These are phyloP conservation scores for Trissolcus basalis DNA, from an alignment of 1,140 invertebrate genomes.

Conservation along the genomic window DNA sequence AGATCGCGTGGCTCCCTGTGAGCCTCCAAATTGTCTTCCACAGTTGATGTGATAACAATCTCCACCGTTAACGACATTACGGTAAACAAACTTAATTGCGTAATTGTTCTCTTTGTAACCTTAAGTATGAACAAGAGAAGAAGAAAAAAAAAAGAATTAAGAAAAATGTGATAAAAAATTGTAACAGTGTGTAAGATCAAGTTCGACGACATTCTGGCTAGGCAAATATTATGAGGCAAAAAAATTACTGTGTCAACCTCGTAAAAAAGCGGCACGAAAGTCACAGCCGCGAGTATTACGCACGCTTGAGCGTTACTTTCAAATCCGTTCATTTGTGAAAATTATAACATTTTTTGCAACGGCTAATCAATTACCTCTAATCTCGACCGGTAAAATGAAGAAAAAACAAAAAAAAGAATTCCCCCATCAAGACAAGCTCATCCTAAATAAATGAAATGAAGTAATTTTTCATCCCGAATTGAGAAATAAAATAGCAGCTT, in stretches of 20 bases:
- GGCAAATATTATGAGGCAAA: not conserved
- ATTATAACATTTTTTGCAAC: no score
- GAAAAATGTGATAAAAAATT: no score
- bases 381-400: no score
- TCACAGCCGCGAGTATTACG: not conserved
- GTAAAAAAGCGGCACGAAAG: slow-evolving; percentile 8
- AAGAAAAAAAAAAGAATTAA: no score
- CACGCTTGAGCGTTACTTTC: slow-evolving; percentile 17
- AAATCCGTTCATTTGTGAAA: slow-evolving; percentile 9
- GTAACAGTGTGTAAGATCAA: slow-evolving; percentile 1
- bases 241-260: slow-evolving; percentile 29
- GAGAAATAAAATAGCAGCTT: no score
- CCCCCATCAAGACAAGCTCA: no score
- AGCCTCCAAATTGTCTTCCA: not conserved
- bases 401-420: no score
- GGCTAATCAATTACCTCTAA: no score
- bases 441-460: no score
- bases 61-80: slow-evolving; percentile 22
- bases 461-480: no score
- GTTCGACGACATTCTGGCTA: slow-evolving; percentile 5
- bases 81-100: slow-evolving; percentile 24
- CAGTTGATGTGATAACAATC: no score
- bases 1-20: not conserved
- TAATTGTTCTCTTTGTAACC: slow-evolving; percentile 12
- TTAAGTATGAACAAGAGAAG: no score